Evolutionary conservation across 2,888 invertebrate genomes (phyloP).

Genomic region (Limenitis arthemis): DNA sequence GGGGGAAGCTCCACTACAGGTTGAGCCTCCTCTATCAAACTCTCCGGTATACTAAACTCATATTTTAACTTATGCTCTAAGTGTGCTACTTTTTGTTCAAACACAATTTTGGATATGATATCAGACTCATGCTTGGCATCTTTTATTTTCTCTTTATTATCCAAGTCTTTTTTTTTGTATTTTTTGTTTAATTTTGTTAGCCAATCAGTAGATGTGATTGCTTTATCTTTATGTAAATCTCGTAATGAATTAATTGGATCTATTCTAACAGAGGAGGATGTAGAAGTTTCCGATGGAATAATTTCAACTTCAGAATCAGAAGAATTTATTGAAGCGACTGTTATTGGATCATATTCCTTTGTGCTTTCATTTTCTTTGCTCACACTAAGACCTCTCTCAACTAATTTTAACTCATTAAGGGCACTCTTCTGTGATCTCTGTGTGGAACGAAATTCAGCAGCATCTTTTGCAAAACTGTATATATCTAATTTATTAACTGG

Average conservation of each 20-base stretch:
- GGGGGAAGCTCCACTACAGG: conserved; percentile 67
- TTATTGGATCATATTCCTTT: conserved; percentile 58
- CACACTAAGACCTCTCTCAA: conserved; percentile 40
- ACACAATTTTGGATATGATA: conserved; percentile 62
- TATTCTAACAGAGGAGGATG: conserved; percentile 50
- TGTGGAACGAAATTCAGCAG: conserved; percentile 48
- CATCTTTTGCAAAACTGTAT: conserved; percentile 48
- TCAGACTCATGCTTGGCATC: conserved; percentile 60
- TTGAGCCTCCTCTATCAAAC: conserved; percentile 56
- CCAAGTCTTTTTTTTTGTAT: conserved; percentile 54
- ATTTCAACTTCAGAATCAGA: conserved; percentile 63
- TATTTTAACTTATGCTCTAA: conserved; percentile 58
- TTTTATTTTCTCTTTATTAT: conserved; percentile 55
- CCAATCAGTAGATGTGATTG: conserved; percentile 68
- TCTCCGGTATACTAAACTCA: conserved; percentile 66
- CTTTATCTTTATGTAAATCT: conserved; percentile 66
- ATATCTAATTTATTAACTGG: conserved; percentile 42
- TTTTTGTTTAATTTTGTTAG: conserved; percentile 60
- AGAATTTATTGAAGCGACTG: conserved; percentile 59
- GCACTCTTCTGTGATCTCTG: conserved; percentile 48
- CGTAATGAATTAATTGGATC: conserved; percentile 71
- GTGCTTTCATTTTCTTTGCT: conserved; percentile 41
- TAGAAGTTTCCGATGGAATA: conserved; percentile 54
- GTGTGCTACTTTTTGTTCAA: conserved; percentile 55
- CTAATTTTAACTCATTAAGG: conserved; percentile 46